Conservation (phyloP, 2,797 vertebrate species). For the Pogoniulus pusillus region DNA sequence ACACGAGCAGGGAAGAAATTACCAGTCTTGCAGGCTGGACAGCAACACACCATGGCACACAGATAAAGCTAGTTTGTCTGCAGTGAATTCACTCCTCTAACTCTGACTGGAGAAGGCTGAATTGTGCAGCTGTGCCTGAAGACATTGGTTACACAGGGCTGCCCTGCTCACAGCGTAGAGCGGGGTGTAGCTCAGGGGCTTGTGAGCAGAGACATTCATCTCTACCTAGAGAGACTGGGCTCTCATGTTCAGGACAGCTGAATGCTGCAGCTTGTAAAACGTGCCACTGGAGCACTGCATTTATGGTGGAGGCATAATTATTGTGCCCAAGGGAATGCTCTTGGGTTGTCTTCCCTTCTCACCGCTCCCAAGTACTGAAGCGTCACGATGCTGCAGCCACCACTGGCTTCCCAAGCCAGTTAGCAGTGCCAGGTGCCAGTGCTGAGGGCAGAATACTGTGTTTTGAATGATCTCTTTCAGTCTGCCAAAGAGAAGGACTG, state of each 20-base stretch:
- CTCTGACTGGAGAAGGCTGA: not conserved
- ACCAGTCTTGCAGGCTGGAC: not conserved
- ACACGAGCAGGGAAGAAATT: not conserved
- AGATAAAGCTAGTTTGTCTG: not conserved
- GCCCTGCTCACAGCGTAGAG: not conserved
- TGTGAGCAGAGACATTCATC: not conserved
- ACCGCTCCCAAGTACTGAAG: not conserved
- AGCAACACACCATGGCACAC: accelerated
- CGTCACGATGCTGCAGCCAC: not conserved
- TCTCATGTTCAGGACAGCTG: not conserved
- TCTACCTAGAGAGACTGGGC: not conserved
- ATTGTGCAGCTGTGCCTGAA: not conserved
- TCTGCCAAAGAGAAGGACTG: not conserved
- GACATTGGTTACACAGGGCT: not conserved
- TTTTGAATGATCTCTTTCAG: not conserved
- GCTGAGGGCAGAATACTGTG: not conserved
- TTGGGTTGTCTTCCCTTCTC: not conserved
- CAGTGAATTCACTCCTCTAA: not conserved
- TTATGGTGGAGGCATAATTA: not conserved
- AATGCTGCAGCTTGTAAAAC: not conserved
- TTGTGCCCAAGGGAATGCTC: not conserved
- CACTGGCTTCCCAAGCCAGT: not conserved
- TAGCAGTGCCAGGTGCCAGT: not conserved
- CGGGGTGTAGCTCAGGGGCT: not conserved
- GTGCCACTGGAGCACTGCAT: not conserved